Conservation (phyloP, 2,888 invertebrate genomes). For the Drosophila borborema region DNA sequence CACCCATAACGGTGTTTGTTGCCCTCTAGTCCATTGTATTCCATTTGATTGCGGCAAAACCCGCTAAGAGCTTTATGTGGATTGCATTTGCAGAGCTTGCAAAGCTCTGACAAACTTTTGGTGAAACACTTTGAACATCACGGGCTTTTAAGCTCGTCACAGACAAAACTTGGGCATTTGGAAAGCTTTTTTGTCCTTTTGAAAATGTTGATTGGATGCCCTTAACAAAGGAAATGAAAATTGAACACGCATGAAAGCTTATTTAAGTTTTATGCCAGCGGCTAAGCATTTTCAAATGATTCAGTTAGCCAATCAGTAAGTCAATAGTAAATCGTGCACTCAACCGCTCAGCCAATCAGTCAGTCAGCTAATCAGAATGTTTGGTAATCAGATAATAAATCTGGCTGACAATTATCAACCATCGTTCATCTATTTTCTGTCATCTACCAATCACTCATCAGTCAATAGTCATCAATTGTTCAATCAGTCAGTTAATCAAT, state of each 20-base stretch:
- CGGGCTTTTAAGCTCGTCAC: slow-evolving; percentile 14
- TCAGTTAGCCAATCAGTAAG: too few relatives aligned
- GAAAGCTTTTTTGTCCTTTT: not conserved
- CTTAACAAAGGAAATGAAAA: not conserved
- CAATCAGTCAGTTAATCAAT: not conserved
- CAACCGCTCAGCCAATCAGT: not conserved
- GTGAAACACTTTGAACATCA: not conserved
- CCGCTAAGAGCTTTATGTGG: slow-evolving; percentile 32
- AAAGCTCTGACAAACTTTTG: slow-evolving; percentile 1
- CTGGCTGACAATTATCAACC: too few relatives aligned
- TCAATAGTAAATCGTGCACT: not conserved
- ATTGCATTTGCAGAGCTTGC: slow-evolving; percentile 10
- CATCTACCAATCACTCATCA: not conserved
- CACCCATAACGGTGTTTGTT: not conserved
- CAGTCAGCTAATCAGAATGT: not conserved
- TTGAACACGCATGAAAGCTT: not conserved
- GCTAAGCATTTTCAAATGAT: not conserved
- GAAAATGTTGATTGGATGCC: not conserved
- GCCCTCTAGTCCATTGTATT: slow-evolving; percentile 18
- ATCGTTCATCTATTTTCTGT: not conserved
- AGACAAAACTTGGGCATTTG: too few relatives aligned
- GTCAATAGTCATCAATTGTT: not conserved
- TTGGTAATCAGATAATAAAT: too few relatives aligned
- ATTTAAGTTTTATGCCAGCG: not conserved
- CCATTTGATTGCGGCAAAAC: slow-evolving; percentile 24